These are phyloP conservation scores for Laticauda laticaudata DNA, from an alignment of 2,113 vertebrate genomes.

Conservation along the genomic window DNA sequence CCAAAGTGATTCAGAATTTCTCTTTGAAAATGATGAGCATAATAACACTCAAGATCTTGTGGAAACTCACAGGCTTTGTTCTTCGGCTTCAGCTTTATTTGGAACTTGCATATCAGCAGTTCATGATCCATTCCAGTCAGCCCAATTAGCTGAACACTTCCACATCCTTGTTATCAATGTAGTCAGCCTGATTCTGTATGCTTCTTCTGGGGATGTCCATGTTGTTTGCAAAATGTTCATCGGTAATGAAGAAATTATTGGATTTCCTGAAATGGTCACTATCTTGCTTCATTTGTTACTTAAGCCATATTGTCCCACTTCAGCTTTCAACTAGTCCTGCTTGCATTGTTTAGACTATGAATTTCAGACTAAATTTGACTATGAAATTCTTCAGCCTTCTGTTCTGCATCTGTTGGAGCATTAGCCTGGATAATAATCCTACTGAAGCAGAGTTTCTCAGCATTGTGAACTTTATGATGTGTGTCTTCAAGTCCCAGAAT, in stretches of 20 bases:
- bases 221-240: background rate
- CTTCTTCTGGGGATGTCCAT: background rate
- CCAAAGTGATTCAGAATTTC: background rate
- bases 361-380: background rate
- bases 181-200: background rate
- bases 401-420: background rate
- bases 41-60: background rate
- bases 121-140: background rate
- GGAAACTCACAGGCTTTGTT: background rate
- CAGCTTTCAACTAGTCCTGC: background rate
- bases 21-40: background rate
- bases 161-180: background rate
- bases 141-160: background rate
- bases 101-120: background rate
- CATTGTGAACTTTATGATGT: background rate
- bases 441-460: background rate
- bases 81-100: background rate
- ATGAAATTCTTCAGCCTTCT: background rate
- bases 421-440: background rate
- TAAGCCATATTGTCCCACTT: background rate
- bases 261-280: background rate
- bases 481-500: background rate
- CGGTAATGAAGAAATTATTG: background rate
- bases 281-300: background rate
- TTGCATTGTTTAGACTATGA: background rate